Conservation (phyloP, 1,140 invertebrate species). For the Pollicipes pollicipes region DNA sequence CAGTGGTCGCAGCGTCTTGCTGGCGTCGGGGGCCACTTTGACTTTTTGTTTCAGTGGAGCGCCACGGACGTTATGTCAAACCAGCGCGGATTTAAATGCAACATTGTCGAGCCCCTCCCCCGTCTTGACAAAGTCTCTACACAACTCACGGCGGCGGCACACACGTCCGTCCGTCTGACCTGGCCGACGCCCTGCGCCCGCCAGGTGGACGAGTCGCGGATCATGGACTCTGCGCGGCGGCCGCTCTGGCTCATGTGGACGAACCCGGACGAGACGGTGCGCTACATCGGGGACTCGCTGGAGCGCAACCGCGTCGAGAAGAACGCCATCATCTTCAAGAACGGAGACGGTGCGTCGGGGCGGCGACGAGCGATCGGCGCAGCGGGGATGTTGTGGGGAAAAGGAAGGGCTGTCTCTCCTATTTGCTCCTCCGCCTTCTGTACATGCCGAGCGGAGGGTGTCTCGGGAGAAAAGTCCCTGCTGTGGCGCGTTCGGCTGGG, state of each 20-base stretch:
- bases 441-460: too few relatives aligned
- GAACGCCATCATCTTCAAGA: conserved; percentile 69
- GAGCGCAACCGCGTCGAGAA: background rate
- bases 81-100: background rate
- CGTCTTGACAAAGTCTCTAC: conserved; percentile 5
- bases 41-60: too few relatives aligned
- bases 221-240: conserved; percentile 93
- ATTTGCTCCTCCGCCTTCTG: too few relatives aligned
- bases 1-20: too few relatives aligned
- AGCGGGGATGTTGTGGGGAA: too few relatives aligned
- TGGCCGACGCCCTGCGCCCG: conserved; percentile 24
- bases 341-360: conserved; percentile 56
- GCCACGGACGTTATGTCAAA: conserved; percentile 23
- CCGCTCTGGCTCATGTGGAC: conserved; percentile 85
- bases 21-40: too few relatives aligned
- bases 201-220: conserved; percentile 65
- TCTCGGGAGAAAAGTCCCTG: too few relatives aligned
- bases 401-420: too few relatives aligned
- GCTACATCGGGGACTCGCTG: conserved; percentile 23
- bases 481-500: too few relatives aligned
- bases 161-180: conserved; percentile 20
- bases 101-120: background rate
- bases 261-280: conserved; percentile 58
- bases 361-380: too few relatives aligned
- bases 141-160: conserved; percentile 7